Conservation (phyloP, 1,140 invertebrate species). For the Sycobia sp. region DNA sequence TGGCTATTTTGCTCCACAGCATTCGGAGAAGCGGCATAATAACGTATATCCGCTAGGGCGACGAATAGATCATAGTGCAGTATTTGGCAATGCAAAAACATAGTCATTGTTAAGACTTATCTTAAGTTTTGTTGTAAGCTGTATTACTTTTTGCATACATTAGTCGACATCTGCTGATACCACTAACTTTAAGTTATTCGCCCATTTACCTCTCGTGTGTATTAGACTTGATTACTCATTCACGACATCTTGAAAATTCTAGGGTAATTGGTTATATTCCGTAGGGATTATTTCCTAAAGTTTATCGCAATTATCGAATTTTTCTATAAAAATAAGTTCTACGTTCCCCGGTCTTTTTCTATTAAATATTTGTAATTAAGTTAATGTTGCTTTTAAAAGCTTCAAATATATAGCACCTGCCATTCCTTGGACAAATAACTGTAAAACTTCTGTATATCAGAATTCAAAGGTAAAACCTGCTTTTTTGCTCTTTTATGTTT, state of each 20-base stretch:
- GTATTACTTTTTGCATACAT: neutral
- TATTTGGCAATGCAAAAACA: neutral
- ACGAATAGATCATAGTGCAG: neutral
- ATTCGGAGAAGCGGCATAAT: too few relatives aligned
- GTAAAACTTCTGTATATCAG: neutral
- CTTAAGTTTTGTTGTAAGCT: neutral
- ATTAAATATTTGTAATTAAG: constrained; percentile 1
- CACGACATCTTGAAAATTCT: neutral
- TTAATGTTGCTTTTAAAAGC: too few relatives aligned
- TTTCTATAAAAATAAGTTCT: too few relatives aligned
- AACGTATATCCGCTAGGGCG: neutral
- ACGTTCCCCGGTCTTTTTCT: neutral
- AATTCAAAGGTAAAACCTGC: neutral
- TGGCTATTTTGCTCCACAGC: too few relatives aligned
- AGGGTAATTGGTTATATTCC: neutral
- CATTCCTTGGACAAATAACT: neutral
- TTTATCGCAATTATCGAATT: too few relatives aligned
- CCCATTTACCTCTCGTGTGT: neutral
- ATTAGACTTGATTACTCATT: neutral
- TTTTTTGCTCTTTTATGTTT: neutral
- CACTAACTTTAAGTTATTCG: neutral
- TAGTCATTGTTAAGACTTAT: neutral
- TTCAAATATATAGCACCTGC: neutral
- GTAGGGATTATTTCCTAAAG: neutral
- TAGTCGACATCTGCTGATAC: neutral